Evolutionary conservation across 1,140 invertebrate genomes (phyloP).

Genomic region (Eurosta solidaginis): DNA sequence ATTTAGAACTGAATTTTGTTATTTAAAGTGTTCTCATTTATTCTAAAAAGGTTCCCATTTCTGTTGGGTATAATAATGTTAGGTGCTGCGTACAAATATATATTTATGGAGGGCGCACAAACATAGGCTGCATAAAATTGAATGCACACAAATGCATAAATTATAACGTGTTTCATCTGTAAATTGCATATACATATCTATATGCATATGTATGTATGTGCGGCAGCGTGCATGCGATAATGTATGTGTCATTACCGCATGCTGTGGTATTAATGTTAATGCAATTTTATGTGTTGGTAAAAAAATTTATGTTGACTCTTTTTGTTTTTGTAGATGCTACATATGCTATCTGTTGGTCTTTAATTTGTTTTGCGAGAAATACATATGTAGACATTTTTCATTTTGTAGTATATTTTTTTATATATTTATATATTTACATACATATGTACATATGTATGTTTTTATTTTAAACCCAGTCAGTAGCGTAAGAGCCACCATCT

Average conservation of each 20-base stretch:
- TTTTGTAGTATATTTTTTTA: too few relatives aligned
- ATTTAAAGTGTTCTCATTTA: too few relatives aligned
- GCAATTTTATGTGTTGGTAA: background rate
- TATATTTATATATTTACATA: background rate
- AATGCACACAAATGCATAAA: background rate
- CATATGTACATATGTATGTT: background rate
- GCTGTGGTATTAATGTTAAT: background rate
- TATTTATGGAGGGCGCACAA: too few relatives aligned
- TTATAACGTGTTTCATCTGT: background rate
- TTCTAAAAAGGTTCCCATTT: too few relatives aligned
- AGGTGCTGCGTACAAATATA: too few relatives aligned
- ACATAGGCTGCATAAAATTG: background rate
- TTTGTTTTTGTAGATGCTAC: background rate
- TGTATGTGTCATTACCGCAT: background rate
- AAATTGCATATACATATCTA: background rate
- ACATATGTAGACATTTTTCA: too few relatives aligned
- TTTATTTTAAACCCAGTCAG: too few relatives aligned
- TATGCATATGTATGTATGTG: background rate
- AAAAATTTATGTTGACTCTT: background rate
- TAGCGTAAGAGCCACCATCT: too few relatives aligned
- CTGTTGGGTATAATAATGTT: too few relatives aligned
- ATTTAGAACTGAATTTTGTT: too few relatives aligned
- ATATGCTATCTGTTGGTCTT: background rate
- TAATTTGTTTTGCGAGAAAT: background rate
- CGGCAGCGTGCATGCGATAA: background rate